Evolutionary conservation across 2,888 invertebrate genomes (phyloP), one percentile per base, ranked within the genome.

Genomic region (Dilophus febrilis): DNA sequence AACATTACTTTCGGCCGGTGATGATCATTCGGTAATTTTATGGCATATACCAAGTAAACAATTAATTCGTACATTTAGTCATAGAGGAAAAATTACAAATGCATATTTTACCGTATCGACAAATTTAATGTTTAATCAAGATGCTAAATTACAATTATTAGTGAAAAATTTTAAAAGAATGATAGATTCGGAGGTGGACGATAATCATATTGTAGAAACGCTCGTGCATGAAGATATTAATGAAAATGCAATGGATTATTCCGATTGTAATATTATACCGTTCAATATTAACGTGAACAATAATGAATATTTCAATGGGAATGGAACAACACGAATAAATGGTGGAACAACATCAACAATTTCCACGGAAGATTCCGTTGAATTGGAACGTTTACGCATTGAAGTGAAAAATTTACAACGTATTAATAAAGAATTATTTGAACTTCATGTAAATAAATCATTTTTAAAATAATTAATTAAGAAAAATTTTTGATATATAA

Each of bases 31-130:
- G 43, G 77, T 87, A 0, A 72, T 77, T 46, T 54, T 88, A 17
- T 92, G 91, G 90, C 79, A 90, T 49, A 72, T 87, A 40, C 62
- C 64, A 6, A 87, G 83, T 55, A 67, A 72, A 42, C 84, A 88
- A 55, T 71, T 82, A 37, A 57, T 84, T 4, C 70, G 77, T 48
- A 74, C 68, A 36, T 65, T 85, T 46, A 60, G 67, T 31, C 82
- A 82, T 48, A 83, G 80, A 59, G 83, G 81, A n/a, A 57, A 72
- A 1, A 64, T 87, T 1, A 80, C 76, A 1, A 84, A 85, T 60
- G 69, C 80, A 2, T 67, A 69, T 42, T 75, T 83, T 51, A 67
- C 71, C 1, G 54, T 72, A 2, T 71, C 72, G 27, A 69, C 67
- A 42, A 65, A 68, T 4, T 68, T 73, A 44, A 72, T 75, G 48